Percentiles rank a stretch among this genome's conserved stretches.
phyloP scores from a whole-genome alignment of 2,888 invertebrate species.

The Cheilosia scutellata region DNA sequence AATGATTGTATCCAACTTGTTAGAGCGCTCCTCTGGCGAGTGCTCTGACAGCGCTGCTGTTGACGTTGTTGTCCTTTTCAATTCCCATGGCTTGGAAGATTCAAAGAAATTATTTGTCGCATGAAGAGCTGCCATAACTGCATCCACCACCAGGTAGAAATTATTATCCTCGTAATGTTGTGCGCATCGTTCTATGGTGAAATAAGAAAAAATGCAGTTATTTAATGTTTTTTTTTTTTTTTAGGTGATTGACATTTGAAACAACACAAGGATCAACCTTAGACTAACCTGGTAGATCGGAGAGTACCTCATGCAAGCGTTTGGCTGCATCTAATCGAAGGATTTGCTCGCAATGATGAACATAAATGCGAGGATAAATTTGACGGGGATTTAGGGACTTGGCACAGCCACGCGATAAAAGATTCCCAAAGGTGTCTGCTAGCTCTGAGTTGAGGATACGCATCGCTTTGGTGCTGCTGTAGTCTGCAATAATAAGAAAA shows the following conservation, averaged over 20 bases:
- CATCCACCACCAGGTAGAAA: slow-evolving; percentile 93
- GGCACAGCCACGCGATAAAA: slow-evolving; percentile 92
- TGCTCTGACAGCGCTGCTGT: slow-evolving; percentile 30
- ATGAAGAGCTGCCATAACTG: slow-evolving; percentile 90
- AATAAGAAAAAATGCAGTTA: slow-evolving; percentile 16
- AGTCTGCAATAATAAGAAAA: slow-evolving; percentile 87
- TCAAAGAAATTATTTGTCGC: slow-evolving; percentile 95
- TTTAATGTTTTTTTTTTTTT: not conserved
- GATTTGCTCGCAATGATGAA: slow-evolving; percentile 84
- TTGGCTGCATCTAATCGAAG: slow-evolving; percentile 84
- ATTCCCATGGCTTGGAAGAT: slow-evolving; percentile 93
- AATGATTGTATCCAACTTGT: slow-evolving; percentile 89
- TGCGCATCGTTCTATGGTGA: slow-evolving; percentile 86
- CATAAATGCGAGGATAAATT: slow-evolving; percentile 88
- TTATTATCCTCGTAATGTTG: slow-evolving; percentile 90
- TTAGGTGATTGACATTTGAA: slow-evolving; percentile 48
- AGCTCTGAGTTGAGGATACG: slow-evolving; percentile 94
- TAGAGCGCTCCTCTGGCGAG: slow-evolving; percentile 83
- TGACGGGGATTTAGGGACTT: slow-evolving; percentile 91
- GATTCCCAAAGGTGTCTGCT: slow-evolving; percentile 96
- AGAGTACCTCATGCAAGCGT: slow-evolving; percentile 86
- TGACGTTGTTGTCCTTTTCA: slow-evolving; percentile 85
- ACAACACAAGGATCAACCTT: slow-evolving; percentile 67
- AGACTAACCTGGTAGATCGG: slow-evolving; percentile 86
- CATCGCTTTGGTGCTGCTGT: slow-evolving; percentile 90